Evolutionary conservation across 2,113 vertebrate species (phyloP).

Genomic region (Parus major): DNA sequence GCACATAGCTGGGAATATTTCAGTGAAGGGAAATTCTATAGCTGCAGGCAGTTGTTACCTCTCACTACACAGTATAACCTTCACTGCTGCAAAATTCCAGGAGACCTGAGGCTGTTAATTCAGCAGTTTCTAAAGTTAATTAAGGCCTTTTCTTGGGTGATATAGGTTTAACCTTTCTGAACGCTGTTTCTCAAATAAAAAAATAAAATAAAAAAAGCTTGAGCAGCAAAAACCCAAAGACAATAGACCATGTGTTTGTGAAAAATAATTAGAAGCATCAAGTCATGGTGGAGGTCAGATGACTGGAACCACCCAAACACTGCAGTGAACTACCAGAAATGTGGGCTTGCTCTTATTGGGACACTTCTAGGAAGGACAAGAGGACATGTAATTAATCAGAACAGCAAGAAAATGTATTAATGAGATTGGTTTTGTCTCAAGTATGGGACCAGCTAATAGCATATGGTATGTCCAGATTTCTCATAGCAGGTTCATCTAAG

Average conservation of each 20-base stretch:
- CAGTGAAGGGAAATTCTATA: not conserved
- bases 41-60: not conserved
- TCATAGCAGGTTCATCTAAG: not conserved
- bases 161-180: constrained; percentile 25
- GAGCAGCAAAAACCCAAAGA: not conserved
- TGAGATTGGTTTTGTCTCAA: not conserved
- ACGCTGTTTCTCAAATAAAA: not conserved
- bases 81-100: not conserved
- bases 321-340: not conserved
- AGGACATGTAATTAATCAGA: not conserved
- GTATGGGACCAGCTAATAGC: not conserved
- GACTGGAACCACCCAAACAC: not conserved
- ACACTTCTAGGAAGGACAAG: not conserved
- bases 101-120: not conserved
- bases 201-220: not conserved
- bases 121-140: constrained; percentile 23
- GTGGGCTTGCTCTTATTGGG: not conserved
- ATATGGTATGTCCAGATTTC: not conserved
- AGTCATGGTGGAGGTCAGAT: not conserved
- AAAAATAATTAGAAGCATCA: not conserved
- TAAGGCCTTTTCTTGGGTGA: not conserved
- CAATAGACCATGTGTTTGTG: not conserved
- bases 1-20: not conserved
- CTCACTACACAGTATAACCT: not conserved
- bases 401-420: not conserved